Evolutionary conservation across 2,888 invertebrate genomes (phyloP).

Genomic region (Watsonalla cultraria): DNA sequence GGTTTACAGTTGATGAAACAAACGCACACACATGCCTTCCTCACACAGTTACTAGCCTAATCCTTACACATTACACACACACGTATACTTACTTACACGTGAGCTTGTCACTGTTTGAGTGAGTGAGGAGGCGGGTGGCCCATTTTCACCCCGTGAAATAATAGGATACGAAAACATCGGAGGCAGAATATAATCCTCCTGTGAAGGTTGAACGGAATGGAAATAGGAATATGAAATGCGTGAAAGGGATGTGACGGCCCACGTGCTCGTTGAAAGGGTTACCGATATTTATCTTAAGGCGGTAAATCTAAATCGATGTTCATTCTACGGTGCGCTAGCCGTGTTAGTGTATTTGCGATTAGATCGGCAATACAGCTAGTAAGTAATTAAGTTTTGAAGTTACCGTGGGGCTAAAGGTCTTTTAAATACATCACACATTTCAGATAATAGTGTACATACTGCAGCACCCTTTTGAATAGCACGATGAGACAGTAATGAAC

Average conservation of each 20-base stretch:
- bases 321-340: constrained; percentile 37
- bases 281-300: constrained; percentile 62
- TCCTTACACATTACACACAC: constrained; percentile 41
- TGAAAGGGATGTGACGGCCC: constrained; percentile 63
- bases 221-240: constrained; percentile 76
- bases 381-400: neutral
- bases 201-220: constrained; percentile 74
- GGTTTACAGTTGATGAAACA: constrained; percentile 74
- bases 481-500: too few relatives aligned
- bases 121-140: constrained; percentile 69
- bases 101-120: constrained; percentile 52
- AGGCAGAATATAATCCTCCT: constrained; percentile 77
- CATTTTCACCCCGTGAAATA: constrained; percentile 78
- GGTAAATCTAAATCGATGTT: constrained; percentile 62
- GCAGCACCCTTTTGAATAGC: too few relatives aligned
- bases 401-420: neutral
- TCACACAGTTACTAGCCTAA: constrained; percentile 36
- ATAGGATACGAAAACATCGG: constrained; percentile 78
- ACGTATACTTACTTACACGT: constrained; percentile 22
- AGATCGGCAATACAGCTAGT: neutral
- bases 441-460: too few relatives aligned
- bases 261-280: constrained; percentile 68
- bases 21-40: constrained; percentile 48
- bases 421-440: neutral
- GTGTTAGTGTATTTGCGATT: neutral